A percentile compares a stretch with the other conserved stretches of the same genome.
These are phyloP conservation scores for Coendou prehensilis DNA, from an alignment of 2,797 vertebrate genomes.

Conservation along the genomic window DNA sequence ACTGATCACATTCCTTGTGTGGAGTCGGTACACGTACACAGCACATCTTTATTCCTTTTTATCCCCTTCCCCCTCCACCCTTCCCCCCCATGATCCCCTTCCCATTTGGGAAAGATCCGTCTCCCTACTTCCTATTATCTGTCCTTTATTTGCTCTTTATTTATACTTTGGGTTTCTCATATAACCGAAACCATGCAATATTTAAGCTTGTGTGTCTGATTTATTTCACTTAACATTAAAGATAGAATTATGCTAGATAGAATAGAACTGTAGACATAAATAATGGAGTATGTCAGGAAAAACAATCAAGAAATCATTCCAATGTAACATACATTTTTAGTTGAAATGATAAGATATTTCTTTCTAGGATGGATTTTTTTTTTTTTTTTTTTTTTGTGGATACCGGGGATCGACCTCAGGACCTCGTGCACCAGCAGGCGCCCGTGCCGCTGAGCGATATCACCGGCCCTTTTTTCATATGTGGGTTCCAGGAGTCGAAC, in stretches of 20 bases:
- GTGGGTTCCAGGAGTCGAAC: too few relatives aligned
- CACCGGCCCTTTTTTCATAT: too few relatives aligned
- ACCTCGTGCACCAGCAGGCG: too few relatives aligned
- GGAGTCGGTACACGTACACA: rapidly evolving
- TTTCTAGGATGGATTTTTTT: not conserved
- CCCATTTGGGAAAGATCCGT: not conserved
- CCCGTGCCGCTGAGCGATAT: too few relatives aligned
- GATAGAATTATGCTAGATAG: not conserved
- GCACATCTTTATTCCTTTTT: rapidly evolving
- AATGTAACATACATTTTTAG: not conserved
- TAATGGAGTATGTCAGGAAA: slow-evolving; percentile 38
- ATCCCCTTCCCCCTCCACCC: not conserved
- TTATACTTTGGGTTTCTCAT: not conserved
- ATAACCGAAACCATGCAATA: not conserved
- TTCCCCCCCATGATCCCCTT: not conserved
- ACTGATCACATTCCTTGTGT: not conserved
- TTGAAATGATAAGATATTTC: slow-evolving; percentile 33
- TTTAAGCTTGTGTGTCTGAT: not conserved
- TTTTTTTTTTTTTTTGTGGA: too few relatives aligned
- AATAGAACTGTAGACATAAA: not conserved
- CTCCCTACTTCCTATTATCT: not conserved
- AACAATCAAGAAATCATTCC: not conserved
- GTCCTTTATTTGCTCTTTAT: not conserved
- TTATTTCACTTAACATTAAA: not conserved
- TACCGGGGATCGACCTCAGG: too few relatives aligned